Conservation (phyloP, 1,140 invertebrate genomes). For the Polyergus mexicanus region DNA sequence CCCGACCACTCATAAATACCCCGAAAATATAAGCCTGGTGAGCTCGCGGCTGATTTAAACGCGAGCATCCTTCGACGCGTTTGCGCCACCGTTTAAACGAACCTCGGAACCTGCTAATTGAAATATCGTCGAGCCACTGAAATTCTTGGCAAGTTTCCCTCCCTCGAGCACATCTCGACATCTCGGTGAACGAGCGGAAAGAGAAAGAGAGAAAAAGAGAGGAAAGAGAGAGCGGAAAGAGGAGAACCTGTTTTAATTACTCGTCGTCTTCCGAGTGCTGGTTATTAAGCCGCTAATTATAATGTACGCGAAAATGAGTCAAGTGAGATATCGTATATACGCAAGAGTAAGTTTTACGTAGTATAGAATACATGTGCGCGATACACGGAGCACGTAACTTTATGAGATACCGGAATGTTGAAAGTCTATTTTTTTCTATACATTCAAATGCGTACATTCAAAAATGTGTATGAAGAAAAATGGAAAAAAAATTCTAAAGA, state of each 20-base stretch:
- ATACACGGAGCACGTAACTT: conserved; percentile 22
- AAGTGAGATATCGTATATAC: conserved; percentile 65
- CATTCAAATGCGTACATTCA: too few species aligned
- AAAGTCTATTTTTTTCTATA: background rate
- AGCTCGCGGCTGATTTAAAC: conserved; percentile 45
- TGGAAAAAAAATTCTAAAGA: background rate
- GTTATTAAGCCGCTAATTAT: conserved; percentile 87
- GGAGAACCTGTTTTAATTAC: conserved; percentile 84
- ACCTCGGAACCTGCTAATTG: conserved; percentile 83
- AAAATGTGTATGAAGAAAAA: background rate
- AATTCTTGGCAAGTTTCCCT: conserved; percentile 83
- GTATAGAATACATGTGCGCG: background rate
- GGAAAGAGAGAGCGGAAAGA: conserved; percentile 61
- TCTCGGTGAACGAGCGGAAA: conserved; percentile 53
- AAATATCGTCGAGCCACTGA: conserved; percentile 84
- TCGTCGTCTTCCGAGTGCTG: conserved; percentile 83
- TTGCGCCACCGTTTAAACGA: conserved; percentile 80
- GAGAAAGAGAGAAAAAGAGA: conserved; percentile 53
- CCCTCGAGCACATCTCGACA: conserved; percentile 28
- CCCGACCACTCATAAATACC: conserved; percentile 41
- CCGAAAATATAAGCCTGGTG: conserved; percentile 26
- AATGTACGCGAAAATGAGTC: conserved; percentile 85
- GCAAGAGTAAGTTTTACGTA: conserved; percentile 38
- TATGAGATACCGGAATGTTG: conserved; percentile 14
- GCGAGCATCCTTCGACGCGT: conserved; percentile 62